These are phyloP conservation scores for Acleris literana DNA, from an alignment of 2,888 invertebrate species.

Conservation along the genomic window DNA sequence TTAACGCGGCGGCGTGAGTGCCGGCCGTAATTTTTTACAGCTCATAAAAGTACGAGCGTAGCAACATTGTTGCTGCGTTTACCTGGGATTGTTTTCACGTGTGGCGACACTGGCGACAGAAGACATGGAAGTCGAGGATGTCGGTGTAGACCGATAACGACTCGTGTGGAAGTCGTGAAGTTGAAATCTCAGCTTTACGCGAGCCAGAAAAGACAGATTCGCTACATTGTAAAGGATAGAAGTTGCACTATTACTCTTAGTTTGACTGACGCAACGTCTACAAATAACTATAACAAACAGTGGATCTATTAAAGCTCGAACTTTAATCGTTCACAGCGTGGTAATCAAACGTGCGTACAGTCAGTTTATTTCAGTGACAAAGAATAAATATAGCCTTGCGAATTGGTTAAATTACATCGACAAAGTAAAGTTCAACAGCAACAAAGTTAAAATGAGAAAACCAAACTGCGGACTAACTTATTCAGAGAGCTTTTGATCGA, in stretches of 20 bases:
- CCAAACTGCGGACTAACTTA: constrained; percentile 34
- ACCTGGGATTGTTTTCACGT: constrained; percentile 13
- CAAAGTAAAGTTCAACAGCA: constrained; percentile 26
- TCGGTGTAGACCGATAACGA: constrained; percentile 15
- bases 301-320: too few relatives aligned
- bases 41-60: constrained; percentile 55
- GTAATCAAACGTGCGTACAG: too few relatives aligned
- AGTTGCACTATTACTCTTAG: background rate
- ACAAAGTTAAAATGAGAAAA: constrained; percentile 37
- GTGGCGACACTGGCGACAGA: constrained; percentile 20
- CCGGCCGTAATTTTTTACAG: constrained; percentile 65
- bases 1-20: constrained; percentile 42
- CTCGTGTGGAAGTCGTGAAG: constrained; percentile 24
- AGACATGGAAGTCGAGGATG: constrained; percentile 26
- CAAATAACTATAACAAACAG: too few relatives aligned
- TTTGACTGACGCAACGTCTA: too few relatives aligned
- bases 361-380: background rate
- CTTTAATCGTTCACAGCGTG: too few relatives aligned
- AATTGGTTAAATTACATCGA: constrained; percentile 19
- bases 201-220: constrained; percentile 20
- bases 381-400: constrained; percentile 2
- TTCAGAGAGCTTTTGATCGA: constrained; percentile 35
- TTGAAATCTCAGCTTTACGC: constrained; percentile 34
- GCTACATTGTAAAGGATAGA: constrained; percentile 26
- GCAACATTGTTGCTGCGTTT: constrained; percentile 53